A percentile compares a stretch with the other conserved stretches of the same genome.
phyloP scores from a whole-genome alignment of 2,113 vertebrate genomes.

The Sinocyclocheilus rhinocerous region DNA sequence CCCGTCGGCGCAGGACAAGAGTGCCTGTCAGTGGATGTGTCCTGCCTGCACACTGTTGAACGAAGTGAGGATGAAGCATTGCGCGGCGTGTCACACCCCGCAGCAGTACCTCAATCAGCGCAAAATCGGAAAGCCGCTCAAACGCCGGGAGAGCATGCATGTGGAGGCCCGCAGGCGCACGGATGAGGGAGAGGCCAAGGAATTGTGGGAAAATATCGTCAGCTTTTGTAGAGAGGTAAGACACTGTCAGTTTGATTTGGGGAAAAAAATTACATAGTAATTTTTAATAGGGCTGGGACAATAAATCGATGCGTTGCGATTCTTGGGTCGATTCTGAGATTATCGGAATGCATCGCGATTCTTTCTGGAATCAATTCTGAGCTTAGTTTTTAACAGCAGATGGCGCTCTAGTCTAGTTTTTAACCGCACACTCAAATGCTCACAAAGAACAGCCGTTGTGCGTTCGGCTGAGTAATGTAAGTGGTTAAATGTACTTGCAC shows the following conservation, averaged over 20 bases:
- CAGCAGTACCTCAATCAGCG: slow-evolving; percentile 86
- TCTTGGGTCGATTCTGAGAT: too few relatives aligned
- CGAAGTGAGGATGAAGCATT: slow-evolving; percentile 86
- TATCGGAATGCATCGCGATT: too few relatives aligned
- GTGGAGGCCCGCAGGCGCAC: slow-evolving; percentile 91
- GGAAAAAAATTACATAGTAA: not conserved
- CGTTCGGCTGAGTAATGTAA: too few relatives aligned
- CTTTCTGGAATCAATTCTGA: too few relatives aligned
- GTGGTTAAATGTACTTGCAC: too few relatives aligned
- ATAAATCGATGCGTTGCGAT: too few relatives aligned
- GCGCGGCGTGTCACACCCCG: slow-evolving; percentile 89
- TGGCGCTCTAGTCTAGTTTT: too few relatives aligned
- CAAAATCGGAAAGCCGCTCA: slow-evolving; percentile 81
- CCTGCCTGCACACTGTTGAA: slow-evolving; percentile 94
- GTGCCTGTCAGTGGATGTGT: slow-evolving; percentile 84
- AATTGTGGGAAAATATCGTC: slow-evolving; percentile 95
- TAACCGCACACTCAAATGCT: too few relatives aligned
- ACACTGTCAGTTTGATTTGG: not conserved
- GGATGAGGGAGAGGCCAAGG: slow-evolving; percentile 95
- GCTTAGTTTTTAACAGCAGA: too few relatives aligned
- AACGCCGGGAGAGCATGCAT: slow-evolving; percentile 91
- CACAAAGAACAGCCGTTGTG: too few relatives aligned
- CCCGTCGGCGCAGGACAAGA: slow-evolving; percentile 66
- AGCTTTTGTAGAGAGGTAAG: slow-evolving; percentile 95
- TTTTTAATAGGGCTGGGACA: too few relatives aligned